phyloP scores from a whole-genome alignment of 1,140 invertebrate species.

The Ceratosolen fusciceps region DNA sequence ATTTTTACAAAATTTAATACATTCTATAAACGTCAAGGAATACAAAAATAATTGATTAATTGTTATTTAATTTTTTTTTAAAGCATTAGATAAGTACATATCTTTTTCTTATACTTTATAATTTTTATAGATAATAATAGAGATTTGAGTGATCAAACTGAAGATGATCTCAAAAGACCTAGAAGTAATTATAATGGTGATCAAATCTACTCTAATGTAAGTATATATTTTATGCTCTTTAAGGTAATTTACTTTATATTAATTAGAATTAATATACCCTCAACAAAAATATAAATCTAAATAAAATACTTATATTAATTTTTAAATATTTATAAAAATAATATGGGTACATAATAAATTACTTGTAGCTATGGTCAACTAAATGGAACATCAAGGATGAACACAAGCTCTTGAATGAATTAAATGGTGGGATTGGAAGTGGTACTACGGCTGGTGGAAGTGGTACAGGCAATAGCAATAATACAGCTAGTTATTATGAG shows the following conservation, averaged over 20 bases:
- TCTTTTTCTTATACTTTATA: neutral
- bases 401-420: slow-evolving; percentile 86
- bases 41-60: too few species aligned
- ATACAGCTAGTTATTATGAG: slow-evolving; percentile 74
- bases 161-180: slow-evolving; percentile 89
- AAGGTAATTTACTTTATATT: neutral
- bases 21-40: too few species aligned
- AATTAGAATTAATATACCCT: neutral
- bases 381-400: slow-evolving; percentile 93
- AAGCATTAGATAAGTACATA: too few species aligned
- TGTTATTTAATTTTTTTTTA: too few species aligned
- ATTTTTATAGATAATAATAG: slow-evolving; percentile 84
- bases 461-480: slow-evolving; percentile 59
- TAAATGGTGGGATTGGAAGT: slow-evolving; percentile 75
- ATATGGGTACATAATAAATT: too few species aligned
- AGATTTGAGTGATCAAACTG: slow-evolving; percentile 85
- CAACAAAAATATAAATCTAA: neutral
- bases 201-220: slow-evolving; percentile 89
- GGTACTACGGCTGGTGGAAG: slow-evolving; percentile 63
- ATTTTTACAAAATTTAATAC: too few species aligned
- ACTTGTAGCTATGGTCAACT: slow-evolving; percentile 88
- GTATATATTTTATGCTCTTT: slow-evolving; percentile 62
- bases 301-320: neutral
- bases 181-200: slow-evolving; percentile 90
- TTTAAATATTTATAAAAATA: neutral